Percentiles rank a stretch among this genome's conserved stretches.
These are phyloP conservation scores for Sinopyrophorus schimmeli DNA, from an alignment of 2,888 invertebrate species.

Conservation along the genomic window DNA sequence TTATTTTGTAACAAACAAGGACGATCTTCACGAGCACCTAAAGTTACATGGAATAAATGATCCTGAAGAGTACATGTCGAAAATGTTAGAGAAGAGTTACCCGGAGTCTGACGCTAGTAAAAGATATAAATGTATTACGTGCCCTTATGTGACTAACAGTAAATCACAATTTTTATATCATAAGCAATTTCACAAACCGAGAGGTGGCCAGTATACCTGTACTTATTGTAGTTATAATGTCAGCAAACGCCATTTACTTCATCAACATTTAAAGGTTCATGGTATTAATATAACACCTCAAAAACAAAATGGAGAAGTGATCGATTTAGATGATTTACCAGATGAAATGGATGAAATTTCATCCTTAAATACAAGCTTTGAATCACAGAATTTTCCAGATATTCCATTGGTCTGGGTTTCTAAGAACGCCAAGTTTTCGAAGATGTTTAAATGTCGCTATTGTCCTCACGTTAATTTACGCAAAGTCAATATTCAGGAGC, in stretches of 20 bases:
- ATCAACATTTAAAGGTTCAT: conserved; percentile 80
- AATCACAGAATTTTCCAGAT: conserved; percentile 60
- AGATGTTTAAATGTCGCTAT: conserved; percentile 82
- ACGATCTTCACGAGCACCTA: conserved; percentile 70
- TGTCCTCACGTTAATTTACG: conserved; percentile 85
- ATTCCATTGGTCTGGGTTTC: conserved; percentile 78
- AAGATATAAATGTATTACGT: conserved; percentile 76
- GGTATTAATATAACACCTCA: conserved; percentile 61
- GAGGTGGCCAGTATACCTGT: conserved; percentile 78
- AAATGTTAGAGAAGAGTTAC: conserved; percentile 47
- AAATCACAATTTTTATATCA: conserved; percentile 86
- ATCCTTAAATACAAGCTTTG: conserved; percentile 41
- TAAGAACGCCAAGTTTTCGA: conserved; percentile 70
- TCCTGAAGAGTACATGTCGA: conserved; percentile 61
- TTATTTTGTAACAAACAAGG: conserved; percentile 73
- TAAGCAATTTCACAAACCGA: conserved; percentile 79
- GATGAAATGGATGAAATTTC: conserved; percentile 49
- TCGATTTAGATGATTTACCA: conserved; percentile 46
- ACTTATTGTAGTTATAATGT: conserved; percentile 81
- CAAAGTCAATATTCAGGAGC: conserved; percentile 78
- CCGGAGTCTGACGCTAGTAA: conserved; percentile 57
- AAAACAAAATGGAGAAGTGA: conserved; percentile 51
- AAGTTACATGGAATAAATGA: conserved; percentile 65
- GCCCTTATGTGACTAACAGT: conserved; percentile 84
- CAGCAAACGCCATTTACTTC: conserved; percentile 77